Evolutionary conservation across 2,113 vertebrate species (phyloP).

Genomic region (Pica pica): DNA sequence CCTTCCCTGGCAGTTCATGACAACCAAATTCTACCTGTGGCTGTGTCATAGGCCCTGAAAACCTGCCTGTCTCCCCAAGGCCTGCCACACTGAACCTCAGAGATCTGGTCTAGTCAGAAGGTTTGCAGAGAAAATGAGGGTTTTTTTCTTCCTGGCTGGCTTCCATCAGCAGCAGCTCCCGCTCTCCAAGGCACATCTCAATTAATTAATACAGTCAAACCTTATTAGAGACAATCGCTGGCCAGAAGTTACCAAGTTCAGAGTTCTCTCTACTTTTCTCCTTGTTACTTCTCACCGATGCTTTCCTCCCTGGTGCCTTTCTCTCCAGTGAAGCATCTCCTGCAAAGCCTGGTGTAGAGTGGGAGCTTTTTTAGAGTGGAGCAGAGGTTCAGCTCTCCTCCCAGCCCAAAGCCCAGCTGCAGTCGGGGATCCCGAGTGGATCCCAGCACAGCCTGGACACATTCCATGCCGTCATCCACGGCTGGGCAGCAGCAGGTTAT

Average conservation of each 20-base stretch:
- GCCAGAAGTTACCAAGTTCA: not conserved
- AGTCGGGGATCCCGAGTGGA: rapidly evolving
- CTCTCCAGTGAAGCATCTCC: not conserved
- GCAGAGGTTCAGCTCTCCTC: not conserved
- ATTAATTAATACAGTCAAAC: slow-evolving; percentile 64
- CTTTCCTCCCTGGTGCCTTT: not conserved
- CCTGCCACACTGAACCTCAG: not conserved
- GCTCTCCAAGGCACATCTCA: slow-evolving; percentile 57
- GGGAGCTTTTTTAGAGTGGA: not conserved
- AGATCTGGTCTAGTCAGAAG: not conserved
- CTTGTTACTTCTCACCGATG: not conserved
- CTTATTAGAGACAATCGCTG: slow-evolving; percentile 47
- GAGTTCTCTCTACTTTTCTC: not conserved
- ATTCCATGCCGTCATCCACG: rapidly evolving
- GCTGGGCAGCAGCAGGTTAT: not conserved
- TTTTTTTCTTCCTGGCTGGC: slow-evolving; percentile 2
- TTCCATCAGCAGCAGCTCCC: slow-evolving; percentile 43
- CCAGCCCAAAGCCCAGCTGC: not conserved
- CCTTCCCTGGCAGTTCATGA: not conserved
- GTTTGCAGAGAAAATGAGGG: slow-evolving; percentile 47
- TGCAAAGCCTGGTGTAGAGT: not conserved
- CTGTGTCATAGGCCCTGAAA: not conserved
- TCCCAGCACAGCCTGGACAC: not conserved
- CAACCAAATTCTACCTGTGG: not conserved
- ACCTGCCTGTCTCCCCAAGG: not conserved